Evolutionary conservation across 2,888 invertebrate genomes (phyloP), one percentile per base, ranked within the genome.

Genomic region (Drosophila prostipennis): DNA sequence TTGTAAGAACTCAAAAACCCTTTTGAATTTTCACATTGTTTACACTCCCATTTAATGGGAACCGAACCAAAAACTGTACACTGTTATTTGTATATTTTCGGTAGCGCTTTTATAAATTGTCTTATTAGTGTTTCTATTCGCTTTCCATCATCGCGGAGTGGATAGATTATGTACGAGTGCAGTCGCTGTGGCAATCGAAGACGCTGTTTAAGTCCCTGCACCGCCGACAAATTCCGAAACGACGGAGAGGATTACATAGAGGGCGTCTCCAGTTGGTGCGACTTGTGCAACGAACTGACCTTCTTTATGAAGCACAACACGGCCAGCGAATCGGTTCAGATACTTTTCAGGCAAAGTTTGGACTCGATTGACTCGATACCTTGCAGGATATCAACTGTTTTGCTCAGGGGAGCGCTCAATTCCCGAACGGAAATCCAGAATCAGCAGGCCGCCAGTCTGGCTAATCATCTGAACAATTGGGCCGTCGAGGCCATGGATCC

Each of bases 121-220:
- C 23, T 14, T 14, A 29, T 26, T 10, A 14, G n/a, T 37, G 19
- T 19, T 19, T 45, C 14, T 16, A 34, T 23, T 16, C n/a, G 14
- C 5, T 8, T 34, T 8, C 11, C 8, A 14, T 3, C 11, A 7
- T 8, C 26, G 6, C 2, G n/a, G 43, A 26, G 6, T 10, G 10
- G 2, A 10, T 2, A 2, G 32, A 54, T 1, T 10, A 83, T 86
- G 80, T 80, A 53, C 32, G 11, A 52, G 6, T 81, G 83, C 16
- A 51, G 51, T 0, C 48, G 51, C 0, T 86, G 78, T n/a, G 69
- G 72, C 10, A 11, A 43, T 1, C 51, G 34, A 26, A 76, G 76
- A 16, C 2, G 19, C 1, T 19, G 40, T n/a, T 32, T 82, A 1
- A 54, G n/a, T 23, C 10, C 32, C 26, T 13, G 45, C 40, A 16